A percentile compares a stretch with the other conserved stretches of the same genome.
phyloP scores from a whole-genome alignment of 2,797 vertebrate species.

The Megaceryle alcyon region DNA sequence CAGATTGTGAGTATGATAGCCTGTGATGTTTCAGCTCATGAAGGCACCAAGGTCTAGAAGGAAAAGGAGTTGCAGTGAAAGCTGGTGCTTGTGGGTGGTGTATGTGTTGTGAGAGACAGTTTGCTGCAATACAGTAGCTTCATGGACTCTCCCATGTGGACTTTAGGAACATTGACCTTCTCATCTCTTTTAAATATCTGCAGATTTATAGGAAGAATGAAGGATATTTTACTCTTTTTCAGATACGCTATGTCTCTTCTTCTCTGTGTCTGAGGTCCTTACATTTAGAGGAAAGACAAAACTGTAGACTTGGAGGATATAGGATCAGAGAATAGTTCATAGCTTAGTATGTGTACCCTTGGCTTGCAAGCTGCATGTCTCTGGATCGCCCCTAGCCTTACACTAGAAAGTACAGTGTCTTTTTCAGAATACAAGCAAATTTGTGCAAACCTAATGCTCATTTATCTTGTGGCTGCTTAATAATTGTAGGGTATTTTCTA shows the following conservation, averaged over 20 bases:
- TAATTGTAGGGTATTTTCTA: not conserved
- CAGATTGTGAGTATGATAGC: not conserved
- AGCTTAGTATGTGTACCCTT: not conserved
- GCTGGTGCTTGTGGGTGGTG: not conserved
- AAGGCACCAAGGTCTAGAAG: not conserved
- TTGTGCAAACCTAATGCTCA: not conserved
- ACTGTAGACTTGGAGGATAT: not conserved
- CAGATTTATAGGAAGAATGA: not conserved
- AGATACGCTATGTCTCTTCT: not conserved
- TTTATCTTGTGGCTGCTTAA: not conserved
- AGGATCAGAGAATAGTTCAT: not conserved
- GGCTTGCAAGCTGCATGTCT: not conserved
- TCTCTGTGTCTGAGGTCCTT: not conserved
- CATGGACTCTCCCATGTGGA: not conserved
- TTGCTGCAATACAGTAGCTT: not conserved
- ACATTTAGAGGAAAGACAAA: not conserved
- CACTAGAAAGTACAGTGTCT: not conserved
- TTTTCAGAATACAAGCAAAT: not conserved
- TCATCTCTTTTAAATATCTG: not conserved
- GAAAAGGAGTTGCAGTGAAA: not conserved
- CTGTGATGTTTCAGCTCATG: not conserved
- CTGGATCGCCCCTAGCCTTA: not conserved
- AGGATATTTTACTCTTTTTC: not conserved
- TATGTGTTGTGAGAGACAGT: not conserved
- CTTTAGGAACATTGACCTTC: not conserved